Percentiles rank a stretch among this genome's conserved stretches.
Evolutionary conservation across 2,888 invertebrate species (phyloP).

Genomic region (Aphodius granarius): DNA sequence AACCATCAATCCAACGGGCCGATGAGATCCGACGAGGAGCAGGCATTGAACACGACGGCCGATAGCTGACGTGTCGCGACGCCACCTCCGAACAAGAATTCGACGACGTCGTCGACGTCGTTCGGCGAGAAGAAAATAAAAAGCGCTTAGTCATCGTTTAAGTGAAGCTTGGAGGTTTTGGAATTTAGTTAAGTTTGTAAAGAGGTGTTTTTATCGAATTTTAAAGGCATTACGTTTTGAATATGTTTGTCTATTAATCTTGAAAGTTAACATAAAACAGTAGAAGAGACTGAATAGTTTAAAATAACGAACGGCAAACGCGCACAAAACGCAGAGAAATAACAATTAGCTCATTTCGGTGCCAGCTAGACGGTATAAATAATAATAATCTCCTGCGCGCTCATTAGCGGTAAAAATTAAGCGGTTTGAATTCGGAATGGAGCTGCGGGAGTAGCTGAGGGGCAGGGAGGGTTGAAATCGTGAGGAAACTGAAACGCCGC

Average conservation of each 20-base stretch:
- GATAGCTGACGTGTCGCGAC: neutral
- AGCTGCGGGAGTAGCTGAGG: slow-evolving; percentile 6
- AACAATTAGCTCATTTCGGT: slow-evolving; percentile 43
- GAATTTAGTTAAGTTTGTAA: too few species aligned
- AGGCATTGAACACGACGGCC: neutral
- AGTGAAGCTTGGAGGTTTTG: too few species aligned
- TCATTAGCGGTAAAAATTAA: slow-evolving; percentile 50
- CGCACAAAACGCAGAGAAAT: slow-evolving; percentile 37
- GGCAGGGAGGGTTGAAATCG: slow-evolving; percentile 40
- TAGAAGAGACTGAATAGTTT: too few species aligned
- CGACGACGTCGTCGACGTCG: neutral
- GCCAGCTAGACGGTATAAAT: slow-evolving; percentile 47
- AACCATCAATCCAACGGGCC: neutral
- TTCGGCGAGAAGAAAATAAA: neutral
- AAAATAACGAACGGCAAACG: too few species aligned
- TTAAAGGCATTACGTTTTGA: neutral
- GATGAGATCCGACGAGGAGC: neutral
- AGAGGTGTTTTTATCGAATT: neutral
- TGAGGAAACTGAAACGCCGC: slow-evolving; percentile 46
- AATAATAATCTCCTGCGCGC: slow-evolving; percentile 49
- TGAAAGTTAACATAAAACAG: neutral
- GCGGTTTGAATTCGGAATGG: slow-evolving; percentile 48
- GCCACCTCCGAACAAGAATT: neutral
- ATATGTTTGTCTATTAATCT: neutral
- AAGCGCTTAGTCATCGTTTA: neutral